Base-by-base conservation (phyloP, 2,113 vertebrate genomes). In the Tragulus kanchil region DNA sequence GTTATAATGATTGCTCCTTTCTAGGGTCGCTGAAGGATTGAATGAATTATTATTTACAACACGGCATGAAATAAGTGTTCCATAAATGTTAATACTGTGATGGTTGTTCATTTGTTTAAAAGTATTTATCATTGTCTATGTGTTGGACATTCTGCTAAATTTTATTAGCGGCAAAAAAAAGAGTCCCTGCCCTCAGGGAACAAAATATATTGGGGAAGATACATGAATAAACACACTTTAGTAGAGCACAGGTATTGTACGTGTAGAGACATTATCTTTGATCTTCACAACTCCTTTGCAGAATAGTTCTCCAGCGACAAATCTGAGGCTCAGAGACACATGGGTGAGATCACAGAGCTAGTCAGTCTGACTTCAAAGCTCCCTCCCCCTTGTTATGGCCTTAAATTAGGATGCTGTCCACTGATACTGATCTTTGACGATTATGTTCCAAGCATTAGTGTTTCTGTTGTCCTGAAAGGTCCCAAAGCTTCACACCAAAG, bases 401-500 rank as follows among this genome's bases (percentile, higher is more conserved):
- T 94, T 65, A 26, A 16, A 83, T 93, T 89, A 94, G 82, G 31
- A 13, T 79, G 36, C 31, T 94, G 79, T 78, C 28, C 45, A 36
- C n/a, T 59, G 61, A 85, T 48, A 28, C 13, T 11, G 52, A 79
- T 94, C 67, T 93, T 69, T 78, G 92, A 58, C 21, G 65, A 77
- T 94, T 94, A 79, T 84, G 56, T 97, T 93, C 64, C 67, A 81
- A 83, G 73, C 71, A 59, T 79, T 71, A 50, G 15, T 94, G 90
- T 90, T 85, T 94, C 77, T 89, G 78, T 96, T 45, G 31, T 59
- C 15, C 31, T 95, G 42, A 36, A 94, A 96, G 77, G 58, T 15
- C 36, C 11, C 45, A 25, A 26, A 81, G 10, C 36, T 45, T 95
- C 94, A 67, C 89, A 25, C 87, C 73, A 71, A 79, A 89, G 50